phyloP scores from a whole-genome alignment of 1,140 invertebrate genomes.

The Steinernema khuongi region DNA sequence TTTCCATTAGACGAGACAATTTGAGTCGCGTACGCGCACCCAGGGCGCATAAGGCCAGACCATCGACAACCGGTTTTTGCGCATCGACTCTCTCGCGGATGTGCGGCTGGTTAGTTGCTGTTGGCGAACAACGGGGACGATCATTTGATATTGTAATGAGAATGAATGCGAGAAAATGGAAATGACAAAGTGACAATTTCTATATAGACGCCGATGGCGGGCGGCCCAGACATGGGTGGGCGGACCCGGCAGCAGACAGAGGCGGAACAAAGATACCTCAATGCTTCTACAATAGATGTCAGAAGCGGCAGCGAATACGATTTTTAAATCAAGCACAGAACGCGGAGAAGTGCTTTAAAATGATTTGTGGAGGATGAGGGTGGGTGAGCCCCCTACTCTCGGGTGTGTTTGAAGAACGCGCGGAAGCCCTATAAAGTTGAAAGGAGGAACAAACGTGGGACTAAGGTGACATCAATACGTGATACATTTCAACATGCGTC shows the following conservation, averaged over 20 bases:
- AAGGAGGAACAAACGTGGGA: too few relatives aligned
- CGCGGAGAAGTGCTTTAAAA: background rate
- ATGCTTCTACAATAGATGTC: too few relatives aligned
- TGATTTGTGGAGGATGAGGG: background rate
- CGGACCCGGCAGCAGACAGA: too few relatives aligned
- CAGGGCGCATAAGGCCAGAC: background rate
- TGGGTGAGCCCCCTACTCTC: too few relatives aligned
- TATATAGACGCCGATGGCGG: background rate
- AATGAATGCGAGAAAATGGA: background rate
- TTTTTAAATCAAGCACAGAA: background rate
- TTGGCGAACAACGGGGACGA: background rate
- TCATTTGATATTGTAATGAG: conserved; percentile 14
- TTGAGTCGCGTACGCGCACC: background rate
- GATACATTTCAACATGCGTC: background rate
- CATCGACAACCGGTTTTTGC: background rate
- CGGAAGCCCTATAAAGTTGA: too few relatives aligned
- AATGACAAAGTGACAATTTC: conserved; percentile 6
- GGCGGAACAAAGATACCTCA: too few relatives aligned
- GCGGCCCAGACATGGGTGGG: background rate
- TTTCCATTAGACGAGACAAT: background rate
- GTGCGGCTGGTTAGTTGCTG: background rate
- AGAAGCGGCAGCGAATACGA: background rate
- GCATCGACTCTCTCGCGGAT: conserved; percentile 9
- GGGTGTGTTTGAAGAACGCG: too few relatives aligned
- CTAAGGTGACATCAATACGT: background rate